Evolutionary conservation across 2,113 vertebrate genomes (phyloP), one percentile per base, ranked within the genome.

Genomic region (Paedocypris sp.): DNA sequence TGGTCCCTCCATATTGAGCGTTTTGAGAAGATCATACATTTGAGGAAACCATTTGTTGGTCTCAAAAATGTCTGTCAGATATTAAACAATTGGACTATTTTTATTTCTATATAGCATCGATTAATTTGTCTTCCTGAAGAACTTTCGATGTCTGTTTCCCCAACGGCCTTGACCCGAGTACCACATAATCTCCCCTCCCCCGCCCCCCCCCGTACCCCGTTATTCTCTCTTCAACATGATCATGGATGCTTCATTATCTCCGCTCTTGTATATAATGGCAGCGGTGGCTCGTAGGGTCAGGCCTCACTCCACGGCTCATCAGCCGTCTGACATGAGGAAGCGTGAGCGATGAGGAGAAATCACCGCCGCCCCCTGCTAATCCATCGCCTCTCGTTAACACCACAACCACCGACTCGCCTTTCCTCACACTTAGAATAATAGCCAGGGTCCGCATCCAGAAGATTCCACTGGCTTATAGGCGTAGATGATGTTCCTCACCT

Each of bases 231-330:
- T 42, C 72, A 49, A 78, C 83, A 86, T 86, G 85, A 85, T 79
- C 82, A 85, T 83, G 77, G 80, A 85, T 77, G 82, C 86, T 82
- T 87, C 86, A 86, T 88, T 88, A 88, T 86, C 79, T 76, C 77
- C 71, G 72, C 78, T 77, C 82, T 84, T 83, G 84, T 86, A 85
- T 79, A 82, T 87, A 86, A 87, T 87, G 81, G 82, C 79, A 84
- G 83, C 76, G 79, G 79, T 78, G 78, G 81, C 80, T 82, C 75
- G 31, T 80, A 83, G 81, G 83, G 83, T 85, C 83, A 84, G 81
- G 79, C 70, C 77, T 78, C 73, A 70, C 80, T 53, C 8, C 68
- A 81, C 75, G 81, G 79, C 83, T 87, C 86, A 88, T 87, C 84
- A 86, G 76, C 80, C 77, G 64, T 79, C 78, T 81, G 83, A 87